A percentile compares a stretch with the other conserved stretches of the same genome.
These are phyloP conservation scores for Eidolon dupreanum DNA, from an alignment of 2,797 vertebrate genomes.

Conservation along the genomic window DNA sequence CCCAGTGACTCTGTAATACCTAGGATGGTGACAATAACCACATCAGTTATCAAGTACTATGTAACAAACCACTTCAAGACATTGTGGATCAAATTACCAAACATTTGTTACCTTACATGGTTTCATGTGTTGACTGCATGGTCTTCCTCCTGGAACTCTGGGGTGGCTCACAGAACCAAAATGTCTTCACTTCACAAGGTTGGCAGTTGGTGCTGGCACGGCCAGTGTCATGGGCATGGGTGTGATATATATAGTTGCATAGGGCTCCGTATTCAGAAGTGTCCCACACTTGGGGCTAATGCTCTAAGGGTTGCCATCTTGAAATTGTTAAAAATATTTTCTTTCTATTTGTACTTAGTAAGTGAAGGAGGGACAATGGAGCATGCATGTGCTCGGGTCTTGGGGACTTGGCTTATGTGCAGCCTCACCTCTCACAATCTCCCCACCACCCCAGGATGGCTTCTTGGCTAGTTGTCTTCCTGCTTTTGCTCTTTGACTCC, in stretches of 20 bases:
- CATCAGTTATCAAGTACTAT: background rate
- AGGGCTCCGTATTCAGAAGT: background rate
- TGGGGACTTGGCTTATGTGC: rapidly evolving
- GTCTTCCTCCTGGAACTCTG: background rate
- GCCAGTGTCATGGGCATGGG: rapidly evolving
- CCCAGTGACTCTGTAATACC: background rate
- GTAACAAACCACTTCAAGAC: background rate
- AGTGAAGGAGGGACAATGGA: background rate
- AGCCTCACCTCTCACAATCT: background rate
- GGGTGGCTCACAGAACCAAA: background rate
- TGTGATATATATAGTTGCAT: background rate
- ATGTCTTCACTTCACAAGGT: background rate
- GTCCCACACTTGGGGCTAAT: background rate
- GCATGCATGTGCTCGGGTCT: background rate
- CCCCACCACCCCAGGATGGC: rapidly evolving
- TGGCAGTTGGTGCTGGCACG: background rate
- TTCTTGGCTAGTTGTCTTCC: background rate
- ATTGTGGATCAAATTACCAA: background rate
- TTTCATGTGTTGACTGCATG: background rate
- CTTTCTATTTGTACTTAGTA: background rate
- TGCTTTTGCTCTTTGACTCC: background rate
- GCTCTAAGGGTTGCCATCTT: background rate
- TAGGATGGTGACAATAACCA: background rate
- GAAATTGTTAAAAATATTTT: background rate
- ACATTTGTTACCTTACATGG: background rate